Evolutionary conservation across 2,113 vertebrate genomes (phyloP).

Genomic region (Colius striatus): DNA sequence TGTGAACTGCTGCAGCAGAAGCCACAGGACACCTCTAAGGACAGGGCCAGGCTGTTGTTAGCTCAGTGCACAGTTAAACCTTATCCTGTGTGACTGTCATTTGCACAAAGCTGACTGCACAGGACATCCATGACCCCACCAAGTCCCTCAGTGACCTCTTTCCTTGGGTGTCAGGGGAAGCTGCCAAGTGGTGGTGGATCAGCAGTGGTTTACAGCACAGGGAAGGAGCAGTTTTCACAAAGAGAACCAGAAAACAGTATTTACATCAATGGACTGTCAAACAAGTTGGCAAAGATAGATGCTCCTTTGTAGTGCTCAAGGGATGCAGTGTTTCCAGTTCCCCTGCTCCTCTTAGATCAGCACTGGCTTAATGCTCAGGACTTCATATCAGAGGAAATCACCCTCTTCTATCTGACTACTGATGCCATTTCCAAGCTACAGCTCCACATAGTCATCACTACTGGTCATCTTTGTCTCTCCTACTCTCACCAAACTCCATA

Average conservation of each 20-base stretch:
- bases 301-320: background rate
- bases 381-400: background rate
- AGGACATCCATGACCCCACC: background rate
- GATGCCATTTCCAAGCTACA: background rate
- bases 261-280: background rate
- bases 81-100: accelerated
- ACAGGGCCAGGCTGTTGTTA: background rate
- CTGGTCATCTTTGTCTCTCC: background rate
- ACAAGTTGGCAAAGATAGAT: background rate
- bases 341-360: background rate
- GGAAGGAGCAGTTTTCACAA: background rate
- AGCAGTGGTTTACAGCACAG: background rate
- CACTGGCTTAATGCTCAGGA: background rate
- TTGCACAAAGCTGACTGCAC: background rate
- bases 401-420: background rate
- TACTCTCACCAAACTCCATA: background rate
- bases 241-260: background rate
- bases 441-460: background rate
- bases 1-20: background rate
- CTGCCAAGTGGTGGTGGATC: accelerated
- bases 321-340: slow-evolving; percentile 35
- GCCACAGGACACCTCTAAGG: background rate
- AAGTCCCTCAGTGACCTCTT: background rate
- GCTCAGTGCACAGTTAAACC: accelerated
- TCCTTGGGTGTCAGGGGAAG: background rate